Conservation (phyloP, 2,888 invertebrate genomes). For the Cecidostiba fungosa region DNA sequence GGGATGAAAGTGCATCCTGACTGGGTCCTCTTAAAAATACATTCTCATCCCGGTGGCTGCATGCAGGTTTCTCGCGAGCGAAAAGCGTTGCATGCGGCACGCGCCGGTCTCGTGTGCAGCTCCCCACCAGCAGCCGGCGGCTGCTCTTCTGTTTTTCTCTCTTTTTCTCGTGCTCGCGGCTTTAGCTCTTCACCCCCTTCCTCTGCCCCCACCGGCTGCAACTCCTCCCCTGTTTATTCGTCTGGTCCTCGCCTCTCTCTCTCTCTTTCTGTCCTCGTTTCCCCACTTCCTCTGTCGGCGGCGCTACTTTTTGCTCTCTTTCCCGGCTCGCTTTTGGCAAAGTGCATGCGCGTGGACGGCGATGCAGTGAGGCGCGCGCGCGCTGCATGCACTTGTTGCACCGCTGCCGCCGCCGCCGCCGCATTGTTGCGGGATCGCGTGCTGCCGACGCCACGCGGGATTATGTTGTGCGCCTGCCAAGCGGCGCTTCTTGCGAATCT, state of each 20-base stretch:
- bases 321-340: conserved; percentile 24
- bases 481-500: background rate
- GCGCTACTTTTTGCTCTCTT: conserved; percentile 14
- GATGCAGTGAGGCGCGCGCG: background rate
- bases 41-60: background rate
- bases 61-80: conserved; percentile 16
- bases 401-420: conserved; percentile 61
- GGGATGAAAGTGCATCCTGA: conserved; percentile 46
- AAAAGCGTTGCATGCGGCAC: conserved; percentile 77
- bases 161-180: conserved; percentile 5
- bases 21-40: background rate
- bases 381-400: conserved; percentile 76
- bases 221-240: conserved; percentile 63
- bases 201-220: conserved; percentile 58
- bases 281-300: conserved; percentile 48
- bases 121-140: conserved; percentile 68
- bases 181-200: conserved; percentile 55
- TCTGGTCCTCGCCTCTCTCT: conserved; percentile 43
- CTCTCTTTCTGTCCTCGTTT: conserved; percentile 34
- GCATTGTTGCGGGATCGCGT: conserved; percentile 57
- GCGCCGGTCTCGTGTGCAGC: conserved; percentile 78
- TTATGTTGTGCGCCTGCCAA: conserved; percentile 20
- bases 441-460: conserved; percentile 13
- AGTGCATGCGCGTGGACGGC: conserved; percentile 55
- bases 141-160: conserved; percentile 50